These are phyloP conservation scores for Melanerpes formicivorus DNA, from an alignment of 2,113 vertebrate species.

Conservation along the genomic window DNA sequence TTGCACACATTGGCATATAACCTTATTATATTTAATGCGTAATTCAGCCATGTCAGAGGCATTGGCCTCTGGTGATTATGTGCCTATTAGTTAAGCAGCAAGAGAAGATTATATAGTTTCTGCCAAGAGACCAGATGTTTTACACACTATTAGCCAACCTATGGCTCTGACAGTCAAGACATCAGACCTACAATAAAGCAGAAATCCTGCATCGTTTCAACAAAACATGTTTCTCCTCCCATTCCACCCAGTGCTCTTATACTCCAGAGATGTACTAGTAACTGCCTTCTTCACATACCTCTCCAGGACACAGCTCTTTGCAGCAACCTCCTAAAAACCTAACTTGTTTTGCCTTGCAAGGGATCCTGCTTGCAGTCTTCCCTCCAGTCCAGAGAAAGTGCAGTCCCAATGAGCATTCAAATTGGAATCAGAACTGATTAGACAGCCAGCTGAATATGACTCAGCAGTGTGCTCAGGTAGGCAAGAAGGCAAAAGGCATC, in stretches of 20 bases:
- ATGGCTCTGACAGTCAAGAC: neutral
- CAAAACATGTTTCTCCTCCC: neutral
- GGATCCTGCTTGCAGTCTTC: neutral
- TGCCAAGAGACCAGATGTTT: neutral
- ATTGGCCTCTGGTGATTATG: slow-evolving; percentile 14
- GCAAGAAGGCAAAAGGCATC: no score
- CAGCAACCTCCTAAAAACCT: neutral
- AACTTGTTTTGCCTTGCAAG: neutral
- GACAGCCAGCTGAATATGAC: no score
- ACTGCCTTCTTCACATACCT: neutral
- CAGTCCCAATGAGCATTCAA: neutral
- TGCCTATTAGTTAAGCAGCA: neutral
- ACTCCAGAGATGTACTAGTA: neutral
- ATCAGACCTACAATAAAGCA: neutral
- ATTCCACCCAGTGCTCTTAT: neutral
- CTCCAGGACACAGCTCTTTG: neutral
- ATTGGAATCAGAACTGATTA: neutral
- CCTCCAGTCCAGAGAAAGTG: neutral
- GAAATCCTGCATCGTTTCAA: neutral
- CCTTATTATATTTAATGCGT: neutral
- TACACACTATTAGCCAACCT: neutral
- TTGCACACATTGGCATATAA: neutral
- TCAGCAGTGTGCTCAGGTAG: no score
- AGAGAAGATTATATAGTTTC: slow-evolving; percentile 1
- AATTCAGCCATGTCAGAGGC: neutral